These are phyloP conservation scores for Dysmachus trigonus DNA, from an alignment of 2,888 invertebrate genomes.

Conservation along the genomic window DNA sequence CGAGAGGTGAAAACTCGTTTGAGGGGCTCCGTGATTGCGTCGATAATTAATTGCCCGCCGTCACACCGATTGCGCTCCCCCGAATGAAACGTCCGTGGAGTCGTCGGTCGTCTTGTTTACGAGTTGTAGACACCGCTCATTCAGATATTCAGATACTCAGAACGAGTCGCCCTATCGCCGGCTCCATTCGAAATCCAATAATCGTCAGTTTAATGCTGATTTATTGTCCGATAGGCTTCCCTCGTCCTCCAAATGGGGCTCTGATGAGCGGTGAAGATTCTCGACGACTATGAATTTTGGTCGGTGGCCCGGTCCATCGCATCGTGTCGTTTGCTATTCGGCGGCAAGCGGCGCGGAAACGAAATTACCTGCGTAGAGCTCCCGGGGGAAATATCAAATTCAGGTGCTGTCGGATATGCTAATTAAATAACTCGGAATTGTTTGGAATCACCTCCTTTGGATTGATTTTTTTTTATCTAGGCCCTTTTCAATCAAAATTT, in stretches of 20 bases:
- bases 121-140: neutral
- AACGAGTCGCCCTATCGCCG: neutral
- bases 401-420: neutral
- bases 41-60: neutral
- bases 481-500: neutral
- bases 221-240: neutral
- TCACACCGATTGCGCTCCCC: neutral
- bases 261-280: neutral
- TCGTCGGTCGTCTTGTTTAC: neutral
- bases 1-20: neutral
- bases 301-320: neutral
- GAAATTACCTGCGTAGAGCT: neutral
- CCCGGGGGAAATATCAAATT: neutral
- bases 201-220: slow-evolving; percentile 36
- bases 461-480: neutral
- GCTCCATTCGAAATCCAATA: slow-evolving; percentile 16
- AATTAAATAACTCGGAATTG: neutral
- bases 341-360: neutral
- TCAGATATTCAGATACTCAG: neutral
- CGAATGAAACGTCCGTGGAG: neutral
- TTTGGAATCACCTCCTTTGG: neutral
- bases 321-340: neutral
- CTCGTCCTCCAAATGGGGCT: neutral
- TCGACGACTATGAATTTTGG: neutral
- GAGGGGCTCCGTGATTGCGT: neutral